phyloP scores from a whole-genome alignment of 2,797 vertebrate genomes.

The Chrysocyon brachyurus region DNA sequence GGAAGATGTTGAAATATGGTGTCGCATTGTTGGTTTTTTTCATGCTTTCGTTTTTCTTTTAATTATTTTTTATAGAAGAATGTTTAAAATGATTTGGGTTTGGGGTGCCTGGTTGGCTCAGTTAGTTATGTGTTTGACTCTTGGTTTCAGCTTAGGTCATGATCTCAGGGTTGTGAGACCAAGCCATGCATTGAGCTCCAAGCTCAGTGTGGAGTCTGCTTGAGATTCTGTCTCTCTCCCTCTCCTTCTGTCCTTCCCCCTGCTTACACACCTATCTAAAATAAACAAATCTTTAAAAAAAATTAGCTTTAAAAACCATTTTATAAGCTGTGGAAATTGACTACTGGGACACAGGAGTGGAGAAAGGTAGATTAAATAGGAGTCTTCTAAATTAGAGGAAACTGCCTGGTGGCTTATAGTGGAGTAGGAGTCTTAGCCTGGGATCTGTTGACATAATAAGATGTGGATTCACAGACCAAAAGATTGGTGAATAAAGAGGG shows the following conservation, averaged over 20 bases:
- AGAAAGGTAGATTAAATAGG: background rate
- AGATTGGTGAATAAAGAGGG: background rate
- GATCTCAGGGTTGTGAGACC: background rate
- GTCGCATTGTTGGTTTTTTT: background rate
- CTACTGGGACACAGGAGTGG: background rate
- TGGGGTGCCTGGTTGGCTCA: fast-evolving
- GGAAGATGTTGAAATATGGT: background rate
- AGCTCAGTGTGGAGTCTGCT: background rate
- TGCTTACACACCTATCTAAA: background rate
- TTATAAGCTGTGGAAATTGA: background rate
- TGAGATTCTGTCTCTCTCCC: background rate
- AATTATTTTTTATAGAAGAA: background rate
- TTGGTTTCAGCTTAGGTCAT: background rate
- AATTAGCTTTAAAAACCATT: background rate
- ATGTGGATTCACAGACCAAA: background rate
- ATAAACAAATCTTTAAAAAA: background rate
- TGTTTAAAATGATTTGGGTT: background rate
- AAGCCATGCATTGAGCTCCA: background rate
- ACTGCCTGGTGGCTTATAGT: background rate
- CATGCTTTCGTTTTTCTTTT: background rate
- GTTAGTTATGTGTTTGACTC: background rate
- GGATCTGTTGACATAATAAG: background rate
- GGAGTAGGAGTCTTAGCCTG: background rate
- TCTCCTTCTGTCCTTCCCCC: background rate
- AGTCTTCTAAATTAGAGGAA: background rate